phyloP scores from a whole-genome alignment of 2,888 invertebrate species.

The Idaea biselata region DNA sequence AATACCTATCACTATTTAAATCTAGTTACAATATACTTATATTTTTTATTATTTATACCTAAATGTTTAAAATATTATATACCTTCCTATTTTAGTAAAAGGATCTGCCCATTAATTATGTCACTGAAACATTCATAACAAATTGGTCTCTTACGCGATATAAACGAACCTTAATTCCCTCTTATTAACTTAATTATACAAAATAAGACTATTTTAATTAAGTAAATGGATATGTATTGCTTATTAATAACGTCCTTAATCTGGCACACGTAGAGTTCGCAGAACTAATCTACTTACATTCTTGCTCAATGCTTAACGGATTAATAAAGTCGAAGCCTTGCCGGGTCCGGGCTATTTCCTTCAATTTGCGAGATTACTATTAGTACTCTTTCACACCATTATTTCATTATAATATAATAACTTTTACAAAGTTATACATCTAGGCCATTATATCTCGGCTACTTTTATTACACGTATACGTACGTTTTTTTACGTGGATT shows the following conservation, averaged over 20 bases:
- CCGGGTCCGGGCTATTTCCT: background rate
- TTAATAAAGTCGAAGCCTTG: background rate
- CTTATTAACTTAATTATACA: constrained; percentile 28
- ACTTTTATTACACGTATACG: background rate
- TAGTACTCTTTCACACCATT: background rate
- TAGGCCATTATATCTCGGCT: background rate
- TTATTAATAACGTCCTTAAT: constrained; percentile 16
- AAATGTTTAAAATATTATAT: too few relatives aligned
- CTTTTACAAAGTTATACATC: background rate
- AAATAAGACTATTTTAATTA: constrained; percentile 31
- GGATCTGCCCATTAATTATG: constrained; percentile 1
- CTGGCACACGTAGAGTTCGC: constrained; percentile 13
- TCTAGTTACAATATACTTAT: too few relatives aligned
- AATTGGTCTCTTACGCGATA: constrained; percentile 18
- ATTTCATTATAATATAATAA: background rate
- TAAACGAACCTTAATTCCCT: constrained; percentile 23
- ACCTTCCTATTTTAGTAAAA: constrained; percentile 3
- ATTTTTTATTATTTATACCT: too few relatives aligned
- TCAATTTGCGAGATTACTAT: background rate
- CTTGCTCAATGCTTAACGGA: background rate
- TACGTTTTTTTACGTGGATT: too few relatives aligned
- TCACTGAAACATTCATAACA: constrained; percentile 15
- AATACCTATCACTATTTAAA: too few relatives aligned
- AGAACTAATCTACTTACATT: constrained; percentile 8
- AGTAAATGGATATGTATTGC: constrained; percentile 29